Evolutionary conservation across 2,888 invertebrate species (phyloP), one percentile per base, ranked within the genome.

Genomic region (Ophion obscuratus): DNA sequence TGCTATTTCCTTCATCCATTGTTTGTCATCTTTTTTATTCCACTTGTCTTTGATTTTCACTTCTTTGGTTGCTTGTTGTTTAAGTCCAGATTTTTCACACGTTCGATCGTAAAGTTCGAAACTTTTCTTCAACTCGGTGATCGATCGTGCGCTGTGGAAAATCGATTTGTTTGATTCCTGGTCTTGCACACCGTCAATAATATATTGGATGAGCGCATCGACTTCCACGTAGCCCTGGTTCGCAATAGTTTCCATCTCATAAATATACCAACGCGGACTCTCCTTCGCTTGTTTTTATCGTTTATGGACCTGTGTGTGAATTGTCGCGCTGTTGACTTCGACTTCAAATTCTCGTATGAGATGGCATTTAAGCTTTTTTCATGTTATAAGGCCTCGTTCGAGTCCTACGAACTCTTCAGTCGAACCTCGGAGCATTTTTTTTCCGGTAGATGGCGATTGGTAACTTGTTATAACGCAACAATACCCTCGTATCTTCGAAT

Each of bases 391-490:
- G n/a, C 73, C 44, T 14, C 64, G 59, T 66, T 85, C 87, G 59
- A 84, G 86, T 20, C 85, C 68, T 0, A 85, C 78, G 20, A 87
- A 88, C 17, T 89, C 47, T 31, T 88, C 88, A 0, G 88, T 87
- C 1, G 87, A 85, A 17, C 88, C 10, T 47, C 2, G 47, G 14
- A 47, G 47, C 14, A 47, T 36, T 88, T 44, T 47, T 47, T 9
- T 68, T 68, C 1, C 47, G 24, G 47, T 68, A 53, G 24, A 68
- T 68, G 0, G 24, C 68, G 14, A 47, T 68, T 24, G 47, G 68
- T 5, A 68, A 27, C 9, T 68, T 27, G 40, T 70, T 70, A 53
- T 53, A 53, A 1, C 7, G 70, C 10, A 70, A 6, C 10, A 70
- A 70, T 14, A 27, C 27, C 53, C 70, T 53, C 70, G 70, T 70